Conservation (phyloP, 2,888 invertebrate species). For the Xylophagus ater region DNA sequence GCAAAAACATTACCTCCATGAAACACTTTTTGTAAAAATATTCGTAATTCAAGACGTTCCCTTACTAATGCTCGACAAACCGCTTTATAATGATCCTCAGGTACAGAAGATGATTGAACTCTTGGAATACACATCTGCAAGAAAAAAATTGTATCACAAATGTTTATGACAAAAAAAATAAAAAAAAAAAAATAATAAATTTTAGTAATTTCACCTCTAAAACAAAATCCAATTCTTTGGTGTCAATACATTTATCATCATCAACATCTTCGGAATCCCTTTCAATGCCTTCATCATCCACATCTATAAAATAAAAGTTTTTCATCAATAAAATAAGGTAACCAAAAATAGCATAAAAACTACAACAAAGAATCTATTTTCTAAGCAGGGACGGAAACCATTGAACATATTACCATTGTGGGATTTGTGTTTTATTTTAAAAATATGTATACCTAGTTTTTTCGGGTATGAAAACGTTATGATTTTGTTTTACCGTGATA, state of each 20-base stretch:
- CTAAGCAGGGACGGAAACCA: too few relatives aligned
- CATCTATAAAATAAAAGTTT: constrained; percentile 46
- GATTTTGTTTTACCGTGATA: too few relatives aligned
- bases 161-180: background rate
- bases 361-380: too few relatives aligned
- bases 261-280: constrained; percentile 68
- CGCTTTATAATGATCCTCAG: constrained; percentile 61
- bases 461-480: too few relatives aligned
- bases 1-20: constrained; percentile 40
- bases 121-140: background rate
- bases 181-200: background rate
- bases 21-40: constrained; percentile 76
- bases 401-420: too few relatives aligned
- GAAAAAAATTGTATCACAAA: background rate
- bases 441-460: too few relatives aligned
- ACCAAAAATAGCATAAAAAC: too few relatives aligned
- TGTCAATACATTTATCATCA: constrained; percentile 42
- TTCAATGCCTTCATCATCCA: constrained; percentile 84
- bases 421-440: too few relatives aligned
- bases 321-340: too few relatives aligned
- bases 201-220: constrained; percentile 31
- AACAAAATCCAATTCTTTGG: constrained; percentile 40
- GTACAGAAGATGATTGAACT: constrained; percentile 28
- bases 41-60: constrained; percentile 80
- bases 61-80: constrained; percentile 86